Base-by-base conservation (phyloP, 1,140 invertebrate species). In the Drosophila ambigua region DNA sequence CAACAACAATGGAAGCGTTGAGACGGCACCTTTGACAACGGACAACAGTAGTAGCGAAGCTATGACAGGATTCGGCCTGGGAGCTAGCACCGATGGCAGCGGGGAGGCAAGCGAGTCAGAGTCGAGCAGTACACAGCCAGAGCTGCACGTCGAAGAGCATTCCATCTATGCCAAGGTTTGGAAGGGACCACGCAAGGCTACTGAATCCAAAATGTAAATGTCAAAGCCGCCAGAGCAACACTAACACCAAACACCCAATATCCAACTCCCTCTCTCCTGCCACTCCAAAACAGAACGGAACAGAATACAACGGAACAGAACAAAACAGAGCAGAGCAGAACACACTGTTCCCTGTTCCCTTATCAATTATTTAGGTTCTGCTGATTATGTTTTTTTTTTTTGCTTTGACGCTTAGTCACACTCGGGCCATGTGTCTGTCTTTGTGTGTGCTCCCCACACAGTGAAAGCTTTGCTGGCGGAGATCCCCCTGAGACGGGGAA, bases 201-300 rank as follows among this genome's bases (percentile, higher is more conserved):
- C 90, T 78, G 91, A 92, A 87, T 87, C 91, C 26, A 92, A 92
- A 92, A 91, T 90, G 91, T 92, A 92, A 84, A 55, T 76, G 61
- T 45, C 43, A 43, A 45, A 9, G 24, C 43, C 46, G 54, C 20
- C 20, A 67, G 43, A 53, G 45, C 67, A 62, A 68, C 54, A 57
- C 45, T 9, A 41, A 41, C 8, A 28, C n/a, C 9, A 50, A 35
- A 7, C 16, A 44, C 20, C 15, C 39, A 53, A 31, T 31, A 31
- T 8, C 31, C 31, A 31, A 9, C 31, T 3, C 3, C 8, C 31
- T 31, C 8, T 9, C 3, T 9, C 31, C 31, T 31, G 31, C 31
- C 31, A 3, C 31, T 31, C 8, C 31, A 31, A 31, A 31, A 7
- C 28, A 31, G 26, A 26, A 26, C 26, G 1, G 24, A 5, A 20